Percentiles rank a stretch among this genome's conserved stretches.
phyloP scores from a whole-genome alignment of 1,140 invertebrate genomes.

The Subanguina moxae region DNA sequence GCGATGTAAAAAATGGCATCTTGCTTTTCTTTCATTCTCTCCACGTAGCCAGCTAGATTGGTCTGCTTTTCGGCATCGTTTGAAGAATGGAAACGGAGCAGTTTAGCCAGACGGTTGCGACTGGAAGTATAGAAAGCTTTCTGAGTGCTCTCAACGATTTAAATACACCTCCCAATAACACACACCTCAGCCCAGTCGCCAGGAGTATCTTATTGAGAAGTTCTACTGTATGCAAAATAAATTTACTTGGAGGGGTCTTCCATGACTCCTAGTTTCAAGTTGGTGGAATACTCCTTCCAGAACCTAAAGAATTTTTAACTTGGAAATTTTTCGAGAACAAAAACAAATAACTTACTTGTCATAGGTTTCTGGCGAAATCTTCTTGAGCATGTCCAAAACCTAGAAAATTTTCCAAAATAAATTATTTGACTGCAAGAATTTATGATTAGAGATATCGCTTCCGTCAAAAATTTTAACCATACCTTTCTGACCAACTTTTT shows the following conservation, averaged over 20 bases:
- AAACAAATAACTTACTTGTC: constrained; percentile 65
- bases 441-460: too few relatives aligned
- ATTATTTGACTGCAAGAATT: too few relatives aligned
- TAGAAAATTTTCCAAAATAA: not conserved
- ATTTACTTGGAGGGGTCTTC: constrained; percentile 83
- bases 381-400: constrained; percentile 85
- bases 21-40: constrained; percentile 94
- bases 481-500: constrained; percentile 96
- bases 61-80: constrained; percentile 69
- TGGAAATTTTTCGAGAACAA: too few relatives aligned
- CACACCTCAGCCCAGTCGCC: too few relatives aligned
- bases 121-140: too few relatives aligned
- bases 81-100: constrained; percentile 85
- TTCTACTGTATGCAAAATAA: too few relatives aligned
- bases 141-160: too few relatives aligned
- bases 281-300: constrained; percentile 99
- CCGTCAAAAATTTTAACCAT: not conserved
- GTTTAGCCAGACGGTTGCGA: constrained; percentile 85
- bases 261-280: constrained; percentile 93
- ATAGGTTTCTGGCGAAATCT: constrained; percentile 83
- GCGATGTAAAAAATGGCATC: constrained; percentile 94
- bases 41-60: constrained; percentile 81
- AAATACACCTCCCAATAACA: too few relatives aligned
- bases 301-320: constrained; percentile 69
- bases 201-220: too few relatives aligned